A percentile compares a stretch with the other conserved stretches of the same genome.
phyloP scores from a whole-genome alignment of 2,888 invertebrate genomes.

The Nymphalis urticae region DNA sequence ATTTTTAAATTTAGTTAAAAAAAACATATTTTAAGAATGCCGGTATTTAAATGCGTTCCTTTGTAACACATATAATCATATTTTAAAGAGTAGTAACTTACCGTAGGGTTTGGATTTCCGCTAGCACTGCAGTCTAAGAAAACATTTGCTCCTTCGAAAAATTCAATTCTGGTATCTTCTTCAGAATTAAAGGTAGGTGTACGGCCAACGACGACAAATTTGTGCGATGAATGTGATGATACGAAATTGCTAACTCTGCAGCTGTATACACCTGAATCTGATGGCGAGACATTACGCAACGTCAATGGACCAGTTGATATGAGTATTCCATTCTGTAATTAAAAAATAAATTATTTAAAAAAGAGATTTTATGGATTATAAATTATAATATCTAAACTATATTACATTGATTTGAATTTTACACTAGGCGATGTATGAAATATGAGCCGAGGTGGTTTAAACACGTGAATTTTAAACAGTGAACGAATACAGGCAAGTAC shows the following conservation, averaged over 20 bases:
- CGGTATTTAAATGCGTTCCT: too few relatives aligned
- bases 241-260: constrained; percentile 21
- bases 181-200: constrained; percentile 16
- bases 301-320: constrained; percentile 14
- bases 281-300: constrained; percentile 1
- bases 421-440: too few relatives aligned
- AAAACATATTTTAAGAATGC: too few relatives aligned
- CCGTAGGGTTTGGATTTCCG: constrained; percentile 19
- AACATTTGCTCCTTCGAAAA: constrained; percentile 9
- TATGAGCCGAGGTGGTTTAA: too few relatives aligned
- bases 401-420: too few relatives aligned
- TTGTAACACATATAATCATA: too few relatives aligned
- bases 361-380: too few relatives aligned
- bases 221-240: constrained; percentile 13
- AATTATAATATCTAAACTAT: too few relatives aligned
- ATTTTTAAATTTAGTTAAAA: too few relatives aligned
- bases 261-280: constrained; percentile 20
- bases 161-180: constrained; percentile 7
- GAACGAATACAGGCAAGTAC: too few relatives aligned
- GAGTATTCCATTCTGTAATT: constrained; percentile 16
- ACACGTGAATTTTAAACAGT: too few relatives aligned
- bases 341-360: background rate
- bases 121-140: constrained; percentile 25
- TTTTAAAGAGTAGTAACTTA: constrained; percentile 5
- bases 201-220: constrained; percentile 12